Percentiles rank a stretch among this genome's conserved stretches.
Conservation (phyloP, 1,140 invertebrate species). For the Druon quercuslanigerum region DNA sequence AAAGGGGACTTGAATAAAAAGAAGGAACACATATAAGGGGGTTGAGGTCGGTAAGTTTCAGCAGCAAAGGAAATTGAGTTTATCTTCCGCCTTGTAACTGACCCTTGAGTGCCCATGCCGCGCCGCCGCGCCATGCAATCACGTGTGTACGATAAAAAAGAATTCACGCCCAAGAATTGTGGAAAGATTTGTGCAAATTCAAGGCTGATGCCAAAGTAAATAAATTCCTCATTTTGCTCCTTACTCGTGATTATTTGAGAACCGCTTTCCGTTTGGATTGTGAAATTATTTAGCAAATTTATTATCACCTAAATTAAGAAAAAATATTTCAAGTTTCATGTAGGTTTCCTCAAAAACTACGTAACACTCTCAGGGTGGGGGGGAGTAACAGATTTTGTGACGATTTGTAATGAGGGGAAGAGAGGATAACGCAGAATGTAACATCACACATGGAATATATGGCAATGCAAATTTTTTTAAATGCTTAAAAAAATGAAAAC, state of each 20-base stretch:
- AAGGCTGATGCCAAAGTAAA: not conserved
- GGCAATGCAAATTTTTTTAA: too few relatives aligned
- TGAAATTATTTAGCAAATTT: too few relatives aligned
- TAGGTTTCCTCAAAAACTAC: too few relatives aligned
- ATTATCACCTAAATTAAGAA: too few relatives aligned
- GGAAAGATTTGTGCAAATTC: conserved; percentile 17
- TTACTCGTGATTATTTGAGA: not conserved
- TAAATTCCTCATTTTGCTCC: not conserved
- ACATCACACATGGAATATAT: too few relatives aligned
- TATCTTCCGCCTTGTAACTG: conserved; percentile 7
- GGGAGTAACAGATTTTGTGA: too few relatives aligned
- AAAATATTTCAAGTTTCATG: too few relatives aligned
- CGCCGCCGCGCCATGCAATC: conserved; percentile 11
- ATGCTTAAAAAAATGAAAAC: too few relatives aligned
- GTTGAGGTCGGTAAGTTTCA: conserved; percentile 24
- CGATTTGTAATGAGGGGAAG: too few relatives aligned
- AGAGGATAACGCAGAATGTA: too few relatives aligned
- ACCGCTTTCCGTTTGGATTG: too few relatives aligned
- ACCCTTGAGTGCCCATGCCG: conserved; percentile 15
- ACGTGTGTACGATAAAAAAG: conserved; percentile 5
- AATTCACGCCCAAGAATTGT: not conserved
- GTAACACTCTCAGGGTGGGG: too few relatives aligned
- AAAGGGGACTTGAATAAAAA: conserved; percentile 34
- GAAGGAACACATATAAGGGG: conserved; percentile 4
- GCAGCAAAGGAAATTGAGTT: conserved; percentile 22